These are phyloP conservation scores for Rhombomys opimus DNA, from an alignment of 2,113 vertebrate genomes.

Conservation along the genomic window DNA sequence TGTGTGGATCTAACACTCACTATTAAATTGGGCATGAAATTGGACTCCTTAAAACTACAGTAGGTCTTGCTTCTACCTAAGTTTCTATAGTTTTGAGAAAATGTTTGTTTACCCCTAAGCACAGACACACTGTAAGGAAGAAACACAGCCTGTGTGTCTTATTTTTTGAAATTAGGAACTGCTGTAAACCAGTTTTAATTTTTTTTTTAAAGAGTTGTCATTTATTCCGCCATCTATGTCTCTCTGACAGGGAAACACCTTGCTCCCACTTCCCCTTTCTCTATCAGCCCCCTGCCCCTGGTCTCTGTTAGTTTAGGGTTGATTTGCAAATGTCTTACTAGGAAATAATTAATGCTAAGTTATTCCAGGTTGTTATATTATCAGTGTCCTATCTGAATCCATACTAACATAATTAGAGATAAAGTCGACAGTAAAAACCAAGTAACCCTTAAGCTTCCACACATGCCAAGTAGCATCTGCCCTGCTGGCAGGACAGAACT, in stretches of 20 bases:
- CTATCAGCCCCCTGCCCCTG: not conserved
- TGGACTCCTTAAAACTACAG: slow-evolving; percentile 69
- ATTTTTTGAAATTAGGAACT: slow-evolving; percentile 74
- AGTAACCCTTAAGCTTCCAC: slow-evolving; percentile 72
- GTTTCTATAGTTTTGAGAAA: slow-evolving; percentile 74
- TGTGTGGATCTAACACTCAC: slow-evolving; percentile 65
- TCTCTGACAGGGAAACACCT: not conserved
- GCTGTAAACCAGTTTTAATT: slow-evolving; percentile 8
- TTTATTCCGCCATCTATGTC: not conserved
- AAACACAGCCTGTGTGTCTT: not conserved
- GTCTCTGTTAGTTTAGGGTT: slow-evolving; percentile 72
- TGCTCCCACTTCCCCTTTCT: not conserved
- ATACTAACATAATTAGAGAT: slow-evolving; percentile 79
- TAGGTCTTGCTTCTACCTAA: slow-evolving; percentile 62
- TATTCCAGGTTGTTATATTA: slow-evolving; percentile 77
- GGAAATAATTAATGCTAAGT: slow-evolving; percentile 79
- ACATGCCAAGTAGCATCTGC: slow-evolving; percentile 72
- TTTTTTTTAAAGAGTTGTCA: not conserved
- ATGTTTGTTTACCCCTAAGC: slow-evolving; percentile 64
- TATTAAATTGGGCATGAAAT: slow-evolving; percentile 74
- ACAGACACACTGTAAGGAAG: slow-evolving; percentile 42
- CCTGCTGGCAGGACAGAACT: slow-evolving; percentile 72
- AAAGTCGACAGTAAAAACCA: slow-evolving; percentile 73
- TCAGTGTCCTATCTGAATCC: slow-evolving; percentile 78
- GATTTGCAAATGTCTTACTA: slow-evolving; percentile 72